Base-by-base conservation (phyloP, 2,888 invertebrate genomes). In the Thymelicus sylvestris region DNA sequence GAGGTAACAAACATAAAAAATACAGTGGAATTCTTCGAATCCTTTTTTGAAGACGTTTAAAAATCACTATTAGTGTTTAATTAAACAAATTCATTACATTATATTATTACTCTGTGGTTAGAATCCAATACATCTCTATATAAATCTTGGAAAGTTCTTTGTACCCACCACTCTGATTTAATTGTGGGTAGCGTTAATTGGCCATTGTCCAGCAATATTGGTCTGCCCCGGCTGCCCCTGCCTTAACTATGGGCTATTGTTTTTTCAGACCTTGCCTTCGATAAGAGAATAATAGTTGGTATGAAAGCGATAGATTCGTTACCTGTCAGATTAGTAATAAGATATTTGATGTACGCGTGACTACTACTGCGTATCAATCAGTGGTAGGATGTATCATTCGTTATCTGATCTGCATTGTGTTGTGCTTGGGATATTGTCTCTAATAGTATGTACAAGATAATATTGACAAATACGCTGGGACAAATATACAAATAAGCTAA, bases 121-220 rank as follows among this genome's bases (percentile, higher is more conserved):
- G 19, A 19, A 19, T 19, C 19, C 19, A 19, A 19, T 19, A 39
- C 82, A 78, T 31, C 84, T 81, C 83, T 73, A 74, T 78, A 77
- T 59, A 77, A 71, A 73, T 76, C 74, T 55, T 74, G 76, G 79
- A 82, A 79, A 74, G 80, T 82, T 79, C 78, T 81, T 81, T 81
- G 81, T 80, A 82, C 77, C 76, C 80, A 79, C 78, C 79, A 74
- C 74, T 78, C 84, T 84, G 86, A 87, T 87, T 87, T 88, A 87
- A 87, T 87, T 88, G 87, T 84, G 85, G 82, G 79, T 81, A 84
- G 84, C 87, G 85, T 89, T 89, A 89, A 89, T 89, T 89, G 88
- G 86, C 86, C 78, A 89, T 89, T 89, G 88, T 89, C 84, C 82
- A 75, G 81, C 78, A 77, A 80, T 85, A 85, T 86, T 86, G 86